Evolutionary conservation across 2,797 vertebrate genomes (phyloP), one percentile per base, ranked within the genome.

Genomic region (Syndactyla subalaris): DNA sequence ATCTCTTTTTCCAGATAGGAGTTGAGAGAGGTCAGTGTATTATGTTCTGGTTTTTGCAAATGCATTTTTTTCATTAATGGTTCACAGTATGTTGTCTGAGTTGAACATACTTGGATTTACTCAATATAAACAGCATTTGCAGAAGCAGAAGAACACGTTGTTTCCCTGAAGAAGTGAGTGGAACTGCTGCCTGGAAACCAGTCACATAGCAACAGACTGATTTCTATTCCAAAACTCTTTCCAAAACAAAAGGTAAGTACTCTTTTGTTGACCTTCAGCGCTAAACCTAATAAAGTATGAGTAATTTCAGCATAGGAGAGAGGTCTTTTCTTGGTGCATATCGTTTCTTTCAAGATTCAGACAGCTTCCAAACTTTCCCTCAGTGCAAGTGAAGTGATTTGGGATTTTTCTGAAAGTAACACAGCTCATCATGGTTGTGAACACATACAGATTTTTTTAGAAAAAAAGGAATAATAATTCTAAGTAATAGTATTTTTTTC

Each of bases 181-280:
- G 45, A 95, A 73, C 77, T 92, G 92, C 88, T 95, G 92, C 96
- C 74, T 93, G 85, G 96, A 94, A 96, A 97, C 91, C 73, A 94
- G 79, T 91, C 95, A 92, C 88, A 2, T 94, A 91, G 91, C 89
- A 96, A 95, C 92, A 94, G 91, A 75, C 85, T 94, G 80, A 86
- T 96, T 96, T 88, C 59, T 79, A 48, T 96, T 95, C 88, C 67
- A 89, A 94, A 96, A 94, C 75, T 84, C 66, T 93, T 95, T 95
- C 92, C 92, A 94, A 97, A 97, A 96, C 95, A 96, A 71, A 95
- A 96, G 94, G 92, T 96, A 96, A 92, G 87, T 92, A 89, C 73
- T 88, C 49, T 75, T 87, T 72, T 70, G 51, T 78, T 96, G 85
- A 95, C 89, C 89, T 96, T 96, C 88, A 92, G 41, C 14, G 45